These are phyloP conservation scores for Borostomias antarcticus DNA, from an alignment of 2,797 vertebrate genomes.

Conservation along the genomic window DNA sequence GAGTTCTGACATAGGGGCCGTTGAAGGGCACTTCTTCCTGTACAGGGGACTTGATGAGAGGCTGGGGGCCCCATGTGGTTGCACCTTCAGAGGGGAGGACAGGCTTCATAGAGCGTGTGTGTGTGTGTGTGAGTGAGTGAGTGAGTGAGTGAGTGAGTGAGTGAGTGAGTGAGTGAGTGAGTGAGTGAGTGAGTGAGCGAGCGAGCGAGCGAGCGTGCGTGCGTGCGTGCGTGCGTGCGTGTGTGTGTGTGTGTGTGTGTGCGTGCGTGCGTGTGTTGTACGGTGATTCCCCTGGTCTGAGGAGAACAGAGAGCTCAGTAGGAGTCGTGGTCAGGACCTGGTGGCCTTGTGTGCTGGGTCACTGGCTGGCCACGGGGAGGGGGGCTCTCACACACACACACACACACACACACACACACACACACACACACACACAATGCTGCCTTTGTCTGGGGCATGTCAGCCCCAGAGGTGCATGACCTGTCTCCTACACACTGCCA, in stretches of 20 bases:
- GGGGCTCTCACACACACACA: conserved; percentile 8
- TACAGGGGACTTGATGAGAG: too few relatives aligned
- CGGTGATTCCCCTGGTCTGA: neutral
- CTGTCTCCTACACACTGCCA: too few relatives aligned
- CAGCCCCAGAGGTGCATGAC: too few relatives aligned
- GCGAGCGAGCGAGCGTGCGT: too few relatives aligned
- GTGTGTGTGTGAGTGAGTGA: too few relatives aligned
- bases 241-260: conserved; percentile 10
- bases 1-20: neutral
- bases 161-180: too few relatives aligned
- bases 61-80: conserved; percentile 6
- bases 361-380: conserved; percentile 27
- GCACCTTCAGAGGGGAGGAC: conserved; percentile 23
- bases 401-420: conserved; percentile 10
- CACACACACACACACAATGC: neutral
- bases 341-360: conserved; percentile 31
- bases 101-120: conserved; percentile 13
- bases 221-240: too few relatives aligned
- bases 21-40: neutral
- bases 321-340: conserved; percentile 12
- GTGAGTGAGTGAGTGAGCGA: too few relatives aligned
- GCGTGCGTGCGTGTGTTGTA: too few relatives aligned
- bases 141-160: too few relatives aligned
- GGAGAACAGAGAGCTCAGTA: conserved; percentile 6
- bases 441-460: too few relatives aligned